Percentiles rank a stretch among this genome's conserved stretches.
phyloP scores from a whole-genome alignment of 2,113 vertebrate genomes.

The Pluvialis apricaria region DNA sequence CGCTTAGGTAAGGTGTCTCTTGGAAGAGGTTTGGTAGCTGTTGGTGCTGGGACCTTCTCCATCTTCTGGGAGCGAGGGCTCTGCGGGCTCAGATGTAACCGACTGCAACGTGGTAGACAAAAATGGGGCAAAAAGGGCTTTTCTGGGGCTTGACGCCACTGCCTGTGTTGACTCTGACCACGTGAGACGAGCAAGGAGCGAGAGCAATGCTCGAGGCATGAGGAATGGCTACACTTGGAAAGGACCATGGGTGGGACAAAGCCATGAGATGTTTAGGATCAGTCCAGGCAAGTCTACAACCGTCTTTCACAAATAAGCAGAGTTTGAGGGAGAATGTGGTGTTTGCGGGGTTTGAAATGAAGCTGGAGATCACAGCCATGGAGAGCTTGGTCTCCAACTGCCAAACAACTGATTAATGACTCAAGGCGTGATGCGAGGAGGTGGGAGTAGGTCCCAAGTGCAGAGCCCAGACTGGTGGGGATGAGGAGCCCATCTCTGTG shows the following conservation, averaged over 20 bases:
- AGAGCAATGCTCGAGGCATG: rapidly evolving
- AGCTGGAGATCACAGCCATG: background rate
- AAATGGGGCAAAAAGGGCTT: background rate
- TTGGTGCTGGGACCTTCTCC: background rate
- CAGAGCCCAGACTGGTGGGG: background rate
- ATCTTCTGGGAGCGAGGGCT: rapidly evolving
- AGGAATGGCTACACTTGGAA: background rate
- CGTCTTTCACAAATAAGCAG: background rate
- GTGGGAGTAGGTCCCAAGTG: rapidly evolving
- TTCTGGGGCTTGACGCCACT: background rate
- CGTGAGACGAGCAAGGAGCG: rapidly evolving
- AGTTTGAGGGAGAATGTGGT: background rate
- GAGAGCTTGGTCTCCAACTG: background rate
- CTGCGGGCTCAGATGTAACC: background rate
- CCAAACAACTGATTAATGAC: background rate
- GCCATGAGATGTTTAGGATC: background rate
- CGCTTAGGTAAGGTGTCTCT: background rate
- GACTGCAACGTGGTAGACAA: rapidly evolving
- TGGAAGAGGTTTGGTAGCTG: background rate
- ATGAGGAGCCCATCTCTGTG: rapidly evolving
- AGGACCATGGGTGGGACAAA: background rate
- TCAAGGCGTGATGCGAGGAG: background rate
- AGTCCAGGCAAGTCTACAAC: background rate
- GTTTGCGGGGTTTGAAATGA: background rate
- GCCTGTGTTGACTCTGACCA: rapidly evolving